Conservation (phyloP, 2,888 invertebrate species). For the Yponomeuta plumbellus region DNA sequence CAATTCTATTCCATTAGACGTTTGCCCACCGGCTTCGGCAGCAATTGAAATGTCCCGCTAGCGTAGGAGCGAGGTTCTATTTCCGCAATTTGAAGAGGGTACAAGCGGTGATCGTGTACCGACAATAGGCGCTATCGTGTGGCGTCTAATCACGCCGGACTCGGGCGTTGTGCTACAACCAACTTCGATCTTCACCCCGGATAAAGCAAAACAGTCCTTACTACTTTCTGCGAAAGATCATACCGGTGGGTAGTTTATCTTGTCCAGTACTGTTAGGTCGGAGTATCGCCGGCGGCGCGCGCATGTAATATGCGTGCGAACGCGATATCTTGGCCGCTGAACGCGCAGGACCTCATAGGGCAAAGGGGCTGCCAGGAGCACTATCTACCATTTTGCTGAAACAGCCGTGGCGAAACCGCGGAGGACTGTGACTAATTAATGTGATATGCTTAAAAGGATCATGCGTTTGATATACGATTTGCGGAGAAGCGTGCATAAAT, state of each 20-base stretch:
- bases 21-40: slow-evolving; percentile 47
- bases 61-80: slow-evolving; percentile 67
- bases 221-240: background rate
- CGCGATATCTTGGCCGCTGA: slow-evolving; percentile 49
- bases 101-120: slow-evolving; percentile 71
- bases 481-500: background rate
- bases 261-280: slow-evolving; percentile 60
- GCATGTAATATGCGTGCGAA: slow-evolving; percentile 72
- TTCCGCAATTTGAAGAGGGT: slow-evolving; percentile 73
- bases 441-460: background rate
- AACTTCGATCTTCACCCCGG: background rate
- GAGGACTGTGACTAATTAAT: slow-evolving; percentile 16
- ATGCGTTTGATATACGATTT: background rate
- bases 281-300: slow-evolving; percentile 51
- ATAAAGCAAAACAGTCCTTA: slow-evolving; percentile 2
- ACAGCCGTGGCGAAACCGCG: slow-evolving; percentile 39
- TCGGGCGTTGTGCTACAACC: slow-evolving; percentile 32
- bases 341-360: slow-evolving; percentile 17
- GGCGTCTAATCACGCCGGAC: slow-evolving; percentile 68
- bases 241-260: background rate
- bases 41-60: slow-evolving; percentile 74
- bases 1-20: slow-evolving; percentile 48
- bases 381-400: slow-evolving; percentile 31
- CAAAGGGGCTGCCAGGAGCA: slow-evolving; percentile 19
- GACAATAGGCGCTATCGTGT: slow-evolving; percentile 73